Conservation (phyloP, 2,888 invertebrate species). For the Chrysolina americana region DNA sequence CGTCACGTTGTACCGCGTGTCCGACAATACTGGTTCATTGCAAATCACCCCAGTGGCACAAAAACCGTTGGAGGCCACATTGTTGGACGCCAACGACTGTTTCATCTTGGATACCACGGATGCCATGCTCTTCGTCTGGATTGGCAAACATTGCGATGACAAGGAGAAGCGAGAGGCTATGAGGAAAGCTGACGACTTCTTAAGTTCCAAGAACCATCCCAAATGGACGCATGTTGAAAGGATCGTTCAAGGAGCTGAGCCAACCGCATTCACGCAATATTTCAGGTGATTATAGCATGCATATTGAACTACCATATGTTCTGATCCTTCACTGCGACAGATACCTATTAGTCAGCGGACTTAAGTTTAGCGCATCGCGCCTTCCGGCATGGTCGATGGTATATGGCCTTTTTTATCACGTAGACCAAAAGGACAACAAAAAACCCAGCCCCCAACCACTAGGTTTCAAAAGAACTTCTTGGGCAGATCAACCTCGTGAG, state of each 20-base stretch:
- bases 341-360: no score
- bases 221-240: constrained; percentile 83
- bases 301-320: no score
- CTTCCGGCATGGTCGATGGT: no score
- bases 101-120: constrained; percentile 85
- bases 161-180: constrained; percentile 84
- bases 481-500: no score
- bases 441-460: no score
- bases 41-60: constrained; percentile 72
- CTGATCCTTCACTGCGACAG: no score
- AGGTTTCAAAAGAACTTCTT: no score
- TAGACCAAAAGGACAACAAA: no score
- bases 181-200: constrained; percentile 79
- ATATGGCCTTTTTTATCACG: no score
- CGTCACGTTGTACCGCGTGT: constrained; percentile 79
- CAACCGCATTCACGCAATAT: constrained; percentile 91
- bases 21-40: constrained; percentile 76
- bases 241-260: constrained; percentile 87
- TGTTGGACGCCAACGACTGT: constrained; percentile 82
- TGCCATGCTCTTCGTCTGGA: constrained; percentile 88
- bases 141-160: constrained; percentile 81
- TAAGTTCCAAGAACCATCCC: constrained; percentile 80
- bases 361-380: no score
- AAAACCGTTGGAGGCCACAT: constrained; percentile 81
- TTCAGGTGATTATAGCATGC: constrained; percentile 69